Conservation (phyloP, 2,113 vertebrate genomes). For the Myrmecobius fasciatus region DNA sequence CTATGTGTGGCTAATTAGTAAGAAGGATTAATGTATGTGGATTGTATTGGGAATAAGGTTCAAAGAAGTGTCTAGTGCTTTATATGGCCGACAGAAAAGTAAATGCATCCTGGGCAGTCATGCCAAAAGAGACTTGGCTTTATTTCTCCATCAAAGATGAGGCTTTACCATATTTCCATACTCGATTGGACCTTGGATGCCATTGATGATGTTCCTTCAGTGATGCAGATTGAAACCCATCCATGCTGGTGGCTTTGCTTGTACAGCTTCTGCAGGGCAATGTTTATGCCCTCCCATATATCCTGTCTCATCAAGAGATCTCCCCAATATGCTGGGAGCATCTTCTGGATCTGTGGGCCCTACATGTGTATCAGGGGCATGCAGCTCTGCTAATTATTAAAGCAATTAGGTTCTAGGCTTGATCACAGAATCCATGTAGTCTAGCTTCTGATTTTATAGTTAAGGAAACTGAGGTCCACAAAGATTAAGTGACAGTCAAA, state of each 20-base stretch:
- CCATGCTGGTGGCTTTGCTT: neutral
- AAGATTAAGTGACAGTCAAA: neutral
- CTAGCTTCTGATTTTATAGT: neutral
- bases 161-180: neutral
- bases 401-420: neutral
- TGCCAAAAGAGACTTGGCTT: neutral
- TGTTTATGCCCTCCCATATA: neutral
- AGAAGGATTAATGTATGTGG: neutral
- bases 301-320: neutral
- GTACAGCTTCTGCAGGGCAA: no score
- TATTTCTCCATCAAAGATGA: neutral
- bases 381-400: neutral
- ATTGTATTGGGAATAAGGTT: neutral
- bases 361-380: neutral
- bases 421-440: neutral
- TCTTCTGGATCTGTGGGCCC: no score
- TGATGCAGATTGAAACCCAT: neutral
- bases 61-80: neutral
- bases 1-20: neutral
- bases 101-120: neutral
- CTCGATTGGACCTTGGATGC: neutral
- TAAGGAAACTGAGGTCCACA: neutral
- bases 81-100: neutral
- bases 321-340: neutral
- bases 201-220: neutral